Base-by-base conservation (phyloP, 2,113 vertebrate genomes). In the Cepphus grylle region DNA sequence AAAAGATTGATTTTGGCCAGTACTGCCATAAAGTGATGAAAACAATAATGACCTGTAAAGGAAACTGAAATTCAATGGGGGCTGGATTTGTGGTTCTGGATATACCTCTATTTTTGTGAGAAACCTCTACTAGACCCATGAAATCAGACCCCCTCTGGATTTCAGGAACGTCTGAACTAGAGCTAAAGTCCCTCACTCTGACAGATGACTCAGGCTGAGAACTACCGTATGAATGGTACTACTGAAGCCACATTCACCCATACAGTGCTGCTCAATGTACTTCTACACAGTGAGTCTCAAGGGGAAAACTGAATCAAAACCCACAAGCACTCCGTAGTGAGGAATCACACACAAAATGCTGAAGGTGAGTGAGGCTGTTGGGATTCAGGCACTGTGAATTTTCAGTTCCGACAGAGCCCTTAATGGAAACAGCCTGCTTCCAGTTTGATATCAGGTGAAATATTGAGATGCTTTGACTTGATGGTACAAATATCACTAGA, bases 1-100 rank as follows among this genome's bases (percentile, higher is more conserved):
- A 93, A 97, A 93, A 93, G 66, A 88, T 83, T 93, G 84, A 85
- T 78, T 97, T 96, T 91, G 87, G 77, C 53, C 63, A 50, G 53
- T 76, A 79, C 58, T 25, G 30, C 92, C 79, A 87, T 89, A 73
- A 93, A 91, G 63, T 93, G 87, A 43, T 90, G 88, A 95, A 95
- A 96, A 93, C 34, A 95, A 63, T 94, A 90, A 97, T 21, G 71
- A 86, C 70, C 85, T 92, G 12, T n/a, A 85, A 93, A 50, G 45
- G 93, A 96, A 82, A 93, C 65, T 56, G 29, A 88, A 96, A 96
- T 93, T 79, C 77, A 93, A 3, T 76, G 47, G 42, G 66, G 21
- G 34, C 25, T 77, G 70, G 90, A 76, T 95, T 84, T 62, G 29
- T 87, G 78, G 93, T 78, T 96, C 91, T 96, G 71, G 47, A 19